Evolutionary conservation across 2,888 invertebrate genomes (phyloP), one percentile per base, ranked within the genome.

Genomic region (Drosophila fulvimacula): DNA sequence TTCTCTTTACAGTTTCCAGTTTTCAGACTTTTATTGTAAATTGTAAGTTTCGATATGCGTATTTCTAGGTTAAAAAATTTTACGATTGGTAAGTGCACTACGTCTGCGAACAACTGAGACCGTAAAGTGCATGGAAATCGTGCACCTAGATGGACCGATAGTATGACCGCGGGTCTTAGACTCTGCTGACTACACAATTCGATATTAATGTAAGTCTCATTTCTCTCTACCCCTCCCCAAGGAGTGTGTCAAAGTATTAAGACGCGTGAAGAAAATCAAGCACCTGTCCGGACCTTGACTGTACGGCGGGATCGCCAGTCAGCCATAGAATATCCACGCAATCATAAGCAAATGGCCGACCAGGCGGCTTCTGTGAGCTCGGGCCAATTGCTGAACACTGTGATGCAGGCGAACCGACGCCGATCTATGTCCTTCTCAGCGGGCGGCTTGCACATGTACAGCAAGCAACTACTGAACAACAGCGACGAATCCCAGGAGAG

Each of bases 361-460:
- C 63, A 68, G 30, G 59, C 65, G 7, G 9, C 51, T 11, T 10
- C 6, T 3, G 61, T 61, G 6, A 77, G 58, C 11, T 48, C 81
- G 3, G 34, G 34, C 1, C 63, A 76, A 21, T 48, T 82, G 17
- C 48, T 82, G 19, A 53, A 61, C 15, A 66, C 76, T 7, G 68
- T 88, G 17, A 72, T 82, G 34, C 66, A 74, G 55, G 71, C 88
- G 27, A 80, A 34, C 42, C 73, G 71, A 0, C 76, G 63, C 7
- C 88, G 82, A 5, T 85, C 81, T 46, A 53, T 68, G 61, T 82
- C 88, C 36, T 69, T 67, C n/a, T 53, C 70, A 5, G 39, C 42
- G 13, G 60, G 44, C 39, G 59, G 58, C 11, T 13, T 60, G 42
- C 56, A 46, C 13, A 58, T 69, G 21, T 70, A 67, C 39, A 56